Evolutionary conservation across 2,797 vertebrate species (phyloP), one percentile per base, ranked within the genome.

Genomic region (Neopelma chrysocephalum): DNA sequence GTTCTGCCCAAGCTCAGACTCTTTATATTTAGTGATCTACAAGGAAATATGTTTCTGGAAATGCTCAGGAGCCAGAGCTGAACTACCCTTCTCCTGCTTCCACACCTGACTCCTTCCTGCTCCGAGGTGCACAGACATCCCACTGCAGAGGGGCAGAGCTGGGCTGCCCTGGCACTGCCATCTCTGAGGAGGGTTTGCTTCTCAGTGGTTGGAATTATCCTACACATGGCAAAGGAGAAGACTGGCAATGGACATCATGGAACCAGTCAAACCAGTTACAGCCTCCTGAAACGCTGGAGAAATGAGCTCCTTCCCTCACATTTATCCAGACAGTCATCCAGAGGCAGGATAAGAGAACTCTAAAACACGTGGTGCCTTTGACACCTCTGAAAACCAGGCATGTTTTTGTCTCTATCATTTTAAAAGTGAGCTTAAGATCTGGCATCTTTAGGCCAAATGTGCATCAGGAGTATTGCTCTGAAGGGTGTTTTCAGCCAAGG

Each of bases 1-100:
- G 78, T 27, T 56, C 34, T 83, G 27, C 82, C 78, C 88, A 83
- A 70, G 84, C 80, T 95, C 45, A 50, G 42, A 12, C 19, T 94
- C 19, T 88, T 88, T 1, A 3, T n/a, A 45, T 75, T 69, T n/a
- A 65, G 34, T 43, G 71, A 70, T 81, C 76, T 89, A 65, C 57
- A 78, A 68, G 89, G 48, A 32, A 71, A 11, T 4, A 0, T 8
- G 14, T 4, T 48, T 3, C 4, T 54, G 47, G 69, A 64, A 71
- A 27, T 34, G 4, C n/a, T 73, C 38, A 18, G 53, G 53, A 71
- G 71, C 66, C 73, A 9, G n/a, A 70, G 77, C 48, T 75, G 60
- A 38, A 20, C n/a, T 21, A 15, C 10, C 16, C 32, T 51, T 22
- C 60, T 54, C 12, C 21, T 82, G 42, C 50, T 15, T 27, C 50